Base-by-base conservation (phyloP, 2,888 invertebrate genomes). In the Osmoderma eremita region DNA sequence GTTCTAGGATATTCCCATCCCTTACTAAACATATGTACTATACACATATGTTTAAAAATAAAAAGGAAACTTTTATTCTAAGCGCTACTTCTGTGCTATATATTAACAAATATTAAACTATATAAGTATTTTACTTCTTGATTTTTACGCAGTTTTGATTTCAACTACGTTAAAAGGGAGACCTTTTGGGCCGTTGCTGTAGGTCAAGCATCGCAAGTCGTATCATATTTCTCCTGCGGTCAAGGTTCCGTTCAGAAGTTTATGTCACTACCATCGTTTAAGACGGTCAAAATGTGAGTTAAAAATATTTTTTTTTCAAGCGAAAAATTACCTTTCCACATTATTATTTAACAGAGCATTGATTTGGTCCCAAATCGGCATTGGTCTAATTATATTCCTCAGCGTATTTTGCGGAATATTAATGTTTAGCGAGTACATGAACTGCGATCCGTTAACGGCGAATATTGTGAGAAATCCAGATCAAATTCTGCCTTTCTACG, bases 401-500 rank as follows among this genome's bases (percentile, higher is more conserved):
- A 86, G 88, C 0, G 85, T 87, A 63, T 83, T 86, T 22, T 84
- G 86, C 30, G 90, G 90, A 0, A 77, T 90, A 15, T 84, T 87
- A 0, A 80, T 90, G 71, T 90, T 87, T 72, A 86, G 88, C 0
- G 88, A 86, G 81, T 90, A 88, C 73, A 84, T 86, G 67, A 85
- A 86, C 2, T 90, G 90, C 70, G 90, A 90, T 80, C 90, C 90
- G 0, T 75, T 89, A 0, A 76, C 83, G n/a, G 84, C 88, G 1
- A 85, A 86, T 50, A 85, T 84, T 73, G 85, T 87, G 30, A 81
- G 83, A 48, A 85, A 83, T 75, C 83, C 84, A 72, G 88, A 88
- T 75, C 86, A 88, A 69, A 68, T 81, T 20, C 83, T 92, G 1
- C 91, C 92, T 0, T 87, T 88, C 74, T 92, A 90, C 75, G 86